These are phyloP conservation scores for Pteronotus mesoamericanus DNA, from an alignment of 2,797 vertebrate species.

Conservation along the genomic window DNA sequence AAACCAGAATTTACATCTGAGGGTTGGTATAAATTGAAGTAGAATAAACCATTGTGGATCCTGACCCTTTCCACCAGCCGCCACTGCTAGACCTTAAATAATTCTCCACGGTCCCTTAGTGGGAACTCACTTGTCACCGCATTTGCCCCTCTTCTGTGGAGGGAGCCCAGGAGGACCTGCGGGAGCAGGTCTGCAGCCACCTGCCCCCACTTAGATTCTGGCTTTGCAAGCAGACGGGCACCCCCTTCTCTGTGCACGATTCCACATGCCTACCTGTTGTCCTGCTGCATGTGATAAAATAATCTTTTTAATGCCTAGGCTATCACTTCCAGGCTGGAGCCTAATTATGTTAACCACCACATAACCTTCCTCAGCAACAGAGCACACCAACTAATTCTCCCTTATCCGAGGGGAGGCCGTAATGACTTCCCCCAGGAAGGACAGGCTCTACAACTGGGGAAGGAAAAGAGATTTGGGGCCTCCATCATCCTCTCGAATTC, in stretches of 20 bases:
- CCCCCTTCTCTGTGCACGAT: rapidly evolving
- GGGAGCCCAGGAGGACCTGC: not conserved
- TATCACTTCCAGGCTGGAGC: slow-evolving; percentile 40
- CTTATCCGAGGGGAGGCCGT: not conserved
- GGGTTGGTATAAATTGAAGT: not conserved
- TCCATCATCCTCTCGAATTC: not conserved
- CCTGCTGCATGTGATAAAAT: not conserved
- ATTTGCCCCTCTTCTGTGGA: not conserved
- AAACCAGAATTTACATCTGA: not conserved
- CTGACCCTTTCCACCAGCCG: not conserved
- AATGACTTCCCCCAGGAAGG: slow-evolving; percentile 33
- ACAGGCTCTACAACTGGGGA: not conserved
- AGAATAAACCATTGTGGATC: not conserved
- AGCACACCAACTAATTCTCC: slow-evolving; percentile 11
- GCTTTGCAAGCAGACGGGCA: not conserved
- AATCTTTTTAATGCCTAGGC: slow-evolving; percentile 47
- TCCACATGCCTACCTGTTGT: not conserved
- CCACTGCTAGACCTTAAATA: not conserved
- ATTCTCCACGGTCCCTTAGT: not conserved
- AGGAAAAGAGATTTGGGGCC: slow-evolving; percentile 19
- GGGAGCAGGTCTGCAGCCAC: no score
- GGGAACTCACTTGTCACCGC: rapidly evolving
- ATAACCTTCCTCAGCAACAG: slow-evolving; percentile 58
- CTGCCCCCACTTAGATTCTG: not conserved
- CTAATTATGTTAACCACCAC: slow-evolving; percentile 68